Base-by-base conservation (phyloP, 2,113 vertebrate genomes). In the Clarias magur region DNA sequence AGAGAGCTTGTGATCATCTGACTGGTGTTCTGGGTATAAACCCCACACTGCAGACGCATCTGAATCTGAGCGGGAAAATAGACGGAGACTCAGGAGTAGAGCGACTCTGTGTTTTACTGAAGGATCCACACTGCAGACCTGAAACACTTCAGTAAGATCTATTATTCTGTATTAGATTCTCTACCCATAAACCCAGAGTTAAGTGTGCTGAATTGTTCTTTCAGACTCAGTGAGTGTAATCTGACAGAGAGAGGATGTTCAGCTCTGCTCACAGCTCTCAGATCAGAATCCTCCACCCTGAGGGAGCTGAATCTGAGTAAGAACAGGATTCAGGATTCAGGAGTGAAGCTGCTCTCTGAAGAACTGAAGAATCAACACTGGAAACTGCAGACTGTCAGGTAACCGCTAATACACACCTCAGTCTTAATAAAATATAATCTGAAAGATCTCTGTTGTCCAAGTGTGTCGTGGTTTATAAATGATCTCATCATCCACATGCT, bases 41-140 rank as follows among this genome's bases (percentile, higher is more conserved):
- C 72, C 85, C 81, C 5, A 80, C 78, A 62, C 54, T 70, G 30
- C 72, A 83, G 88, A 80, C 3, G 54, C 73, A 86, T 62, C 81
- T 89, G 85, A 63, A 89, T 84, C 88, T 89, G 59, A 89, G 81
- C 19, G 21, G 42, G 57, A 48, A 48, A 48, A 48, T 48, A 48
- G 4, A 48, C 4, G 42, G 42, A 48, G 42, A 48, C 42, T 48
- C 42, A 48, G 42, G 42, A 48, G 42, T 48, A 48, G 42, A 48
- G 42, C 42, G 6, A 6, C 42, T 48, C 42, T 48, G 42, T 48
- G 79, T 3, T 89, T 34, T 85, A 16, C 70, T 89, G 27, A 60
- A 48, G 53, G 80, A 86, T 59, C 30, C 72, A 72, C 80, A 88
- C 73, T 90, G 87, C 73, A 83, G 38, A 80, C n/a, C 86, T 17